Percentiles rank a stretch among this genome's conserved stretches.
These are phyloP conservation scores for Dynastes hyllus DNA, from an alignment of 2,888 invertebrate species.

Conservation along the genomic window DNA sequence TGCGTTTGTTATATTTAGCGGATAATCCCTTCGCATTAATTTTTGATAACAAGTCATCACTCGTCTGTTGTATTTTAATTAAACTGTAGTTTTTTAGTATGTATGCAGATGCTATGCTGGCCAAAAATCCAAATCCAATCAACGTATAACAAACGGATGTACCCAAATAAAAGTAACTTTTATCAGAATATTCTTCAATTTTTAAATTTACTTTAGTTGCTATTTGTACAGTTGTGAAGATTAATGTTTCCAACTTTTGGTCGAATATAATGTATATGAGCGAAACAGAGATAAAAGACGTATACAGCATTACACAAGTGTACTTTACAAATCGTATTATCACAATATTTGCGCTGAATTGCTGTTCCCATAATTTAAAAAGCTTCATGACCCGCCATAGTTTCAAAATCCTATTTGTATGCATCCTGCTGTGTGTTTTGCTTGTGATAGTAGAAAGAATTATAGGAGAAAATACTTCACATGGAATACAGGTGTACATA, in stretches of 20 bases:
- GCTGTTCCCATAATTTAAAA: conserved; percentile 48
- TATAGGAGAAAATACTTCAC: conserved; percentile 54
- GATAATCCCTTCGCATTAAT: conserved; percentile 29
- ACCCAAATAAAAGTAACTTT: conserved; percentile 2
- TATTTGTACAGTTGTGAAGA: conserved; percentile 39
- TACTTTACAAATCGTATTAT: conserved; percentile 48
- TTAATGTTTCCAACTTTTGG: not conserved
- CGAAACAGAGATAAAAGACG: conserved; percentile 22
- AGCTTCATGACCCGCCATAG: conserved; percentile 49
- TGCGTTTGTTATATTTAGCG: conserved; percentile 23
- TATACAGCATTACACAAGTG: conserved; percentile 29
- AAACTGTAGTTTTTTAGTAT: conserved; percentile 37
- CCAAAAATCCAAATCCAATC: conserved; percentile 19
- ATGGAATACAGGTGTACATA: conserved; percentile 53
- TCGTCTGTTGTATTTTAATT: conserved; percentile 40
- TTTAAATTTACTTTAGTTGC: conserved; percentile 38
- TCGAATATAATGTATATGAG: not conserved
- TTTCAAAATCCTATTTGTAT: conserved; percentile 54
- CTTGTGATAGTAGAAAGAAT: conserved; percentile 35
- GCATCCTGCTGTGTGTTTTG: conserved; percentile 44
- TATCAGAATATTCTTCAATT: not conserved
- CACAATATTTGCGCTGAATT: conserved; percentile 44
- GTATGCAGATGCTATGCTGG: conserved; percentile 33
- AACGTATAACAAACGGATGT: conserved; percentile 15
- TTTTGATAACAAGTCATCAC: conserved; percentile 36